Conservation (phyloP, 2,797 vertebrate genomes). For the Trachurus trachurus region DNA sequence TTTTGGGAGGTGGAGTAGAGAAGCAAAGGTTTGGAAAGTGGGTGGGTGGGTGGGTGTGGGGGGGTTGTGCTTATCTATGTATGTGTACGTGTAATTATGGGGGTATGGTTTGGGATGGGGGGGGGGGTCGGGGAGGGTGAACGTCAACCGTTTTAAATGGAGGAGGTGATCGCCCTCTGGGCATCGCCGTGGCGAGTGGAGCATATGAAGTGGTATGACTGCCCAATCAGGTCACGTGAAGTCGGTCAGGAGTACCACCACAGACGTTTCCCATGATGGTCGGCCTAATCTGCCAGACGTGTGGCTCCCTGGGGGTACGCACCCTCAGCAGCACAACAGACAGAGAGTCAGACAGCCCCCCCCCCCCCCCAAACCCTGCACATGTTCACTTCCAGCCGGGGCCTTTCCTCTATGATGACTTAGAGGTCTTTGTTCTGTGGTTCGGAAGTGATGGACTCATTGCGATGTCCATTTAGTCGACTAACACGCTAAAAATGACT, state of each 20-base stretch:
- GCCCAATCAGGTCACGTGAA: slow-evolving; percentile 86
- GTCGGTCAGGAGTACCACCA: slow-evolving; percentile 76
- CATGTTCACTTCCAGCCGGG: slow-evolving; percentile 62
- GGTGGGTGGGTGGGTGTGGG: not conserved
- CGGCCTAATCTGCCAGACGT: slow-evolving; percentile 74
- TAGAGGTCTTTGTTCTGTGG: not conserved
- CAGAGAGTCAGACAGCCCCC: slow-evolving; percentile 13
- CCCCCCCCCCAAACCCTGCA: slow-evolving; percentile 10
- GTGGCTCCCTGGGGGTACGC: slow-evolving; percentile 56
- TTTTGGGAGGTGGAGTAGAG: slow-evolving; percentile 5
- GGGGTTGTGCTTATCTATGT: slow-evolving; percentile 26
- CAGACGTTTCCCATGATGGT: slow-evolving; percentile 73
- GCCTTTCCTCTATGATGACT: slow-evolving; percentile 11
- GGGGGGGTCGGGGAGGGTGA: not conserved
- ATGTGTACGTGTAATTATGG: slow-evolving; percentile 37
- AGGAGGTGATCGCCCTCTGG: slow-evolving; percentile 55
- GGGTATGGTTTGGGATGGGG: not conserved
- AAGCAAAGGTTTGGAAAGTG: slow-evolving; percentile 3
- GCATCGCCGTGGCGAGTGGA: slow-evolving; percentile 66
- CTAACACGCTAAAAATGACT: not conserved
- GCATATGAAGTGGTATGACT: slow-evolving; percentile 76
- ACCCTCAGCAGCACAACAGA: slow-evolving; percentile 40
- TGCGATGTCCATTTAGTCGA: not conserved
- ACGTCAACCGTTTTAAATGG: slow-evolving; percentile 19
- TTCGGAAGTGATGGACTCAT: not conserved